These are phyloP conservation scores for Phrynocephalus guinanensis DNA, from an alignment of 2,797 vertebrate species.

Conservation along the genomic window DNA sequence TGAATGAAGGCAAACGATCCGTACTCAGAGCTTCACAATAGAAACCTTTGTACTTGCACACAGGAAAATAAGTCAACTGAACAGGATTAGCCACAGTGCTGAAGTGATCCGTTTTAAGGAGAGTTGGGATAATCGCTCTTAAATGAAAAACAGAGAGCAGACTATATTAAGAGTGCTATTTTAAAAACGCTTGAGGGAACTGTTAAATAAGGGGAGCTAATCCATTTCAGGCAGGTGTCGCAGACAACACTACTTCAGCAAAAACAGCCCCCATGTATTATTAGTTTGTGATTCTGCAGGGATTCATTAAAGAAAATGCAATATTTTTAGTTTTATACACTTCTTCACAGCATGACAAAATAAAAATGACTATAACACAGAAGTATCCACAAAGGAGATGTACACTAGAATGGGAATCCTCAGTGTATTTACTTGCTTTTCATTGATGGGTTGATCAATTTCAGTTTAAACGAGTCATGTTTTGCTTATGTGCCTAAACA, in stretches of 20 bases:
- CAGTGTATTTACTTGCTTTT: neutral
- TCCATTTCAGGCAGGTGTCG: conserved; percentile 71
- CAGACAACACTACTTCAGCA: conserved; percentile 60
- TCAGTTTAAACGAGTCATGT: neutral
- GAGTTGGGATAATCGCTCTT: conserved; percentile 77
- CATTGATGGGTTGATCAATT: neutral
- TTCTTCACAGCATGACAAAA: neutral
- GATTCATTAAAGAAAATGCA: conserved; percentile 37
- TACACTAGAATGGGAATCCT: neutral
- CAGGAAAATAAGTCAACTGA: conserved; percentile 60
- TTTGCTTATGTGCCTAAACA: neutral
- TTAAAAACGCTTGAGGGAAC: conserved; percentile 74
- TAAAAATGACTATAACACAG: neutral
- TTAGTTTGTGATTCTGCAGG: conserved; percentile 62
- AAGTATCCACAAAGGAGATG: neutral
- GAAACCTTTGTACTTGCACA: conserved; percentile 62
- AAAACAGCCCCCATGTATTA: conserved; percentile 53
- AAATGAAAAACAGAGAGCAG: conserved; percentile 83
- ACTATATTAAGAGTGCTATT: conserved; percentile 78
- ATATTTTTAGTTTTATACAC: neutral
- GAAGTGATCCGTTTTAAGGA: conserved; percentile 66
- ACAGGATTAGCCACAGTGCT: conserved; percentile 63
- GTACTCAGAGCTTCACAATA: conserved; percentile 67
- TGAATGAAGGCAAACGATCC: conserved; percentile 57
- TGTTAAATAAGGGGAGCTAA: conserved; percentile 74